Base-by-base conservation (phyloP, 2,113 vertebrate genomes). In the Brevimyrus niger region DNA sequence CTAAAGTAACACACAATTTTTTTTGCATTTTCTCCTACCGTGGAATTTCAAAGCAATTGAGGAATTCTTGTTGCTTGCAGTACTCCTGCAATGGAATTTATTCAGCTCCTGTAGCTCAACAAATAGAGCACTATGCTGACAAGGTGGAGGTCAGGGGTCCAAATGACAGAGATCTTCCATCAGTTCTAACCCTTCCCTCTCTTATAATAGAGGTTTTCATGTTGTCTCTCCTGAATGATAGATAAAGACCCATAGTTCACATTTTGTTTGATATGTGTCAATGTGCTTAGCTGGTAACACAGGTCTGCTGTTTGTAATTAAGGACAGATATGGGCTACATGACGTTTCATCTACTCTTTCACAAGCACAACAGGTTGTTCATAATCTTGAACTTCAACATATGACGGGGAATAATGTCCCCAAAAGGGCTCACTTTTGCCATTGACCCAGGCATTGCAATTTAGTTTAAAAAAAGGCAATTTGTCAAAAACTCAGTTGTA, bases 261-360 rank as follows among this genome's bases (percentile, higher is more conserved):
- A 87, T 89, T 89, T 90, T 93, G 90, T 94, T 92, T 91, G 91
- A 91, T 88, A 91, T 61, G 90, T 90, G 89, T 92, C 90, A 91
- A 88, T 84, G 88, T 89, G 88, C 88, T 89, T 87, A 90, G 46
- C 3, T 88, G 89, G 93, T 93, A 93, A 94, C 89, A 89, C 44
- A 92, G 93, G 88, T 90, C 91, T 47, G 42, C 88, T 90, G 86
- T 83, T 88, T 93, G 91, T 92, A 15, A 88, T 92, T 51, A 87
- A 90, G 65, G 90, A 89, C 80, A 88, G 92, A 87, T 90, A 89
- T 50, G 87, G 35, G 58, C 90, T 88, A 90, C 89, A 88, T 35
- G 23, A 89, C 90, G 85, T 47, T 90, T 73, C 69, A 89, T 83
- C 90, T 50, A 82, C 53, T 89, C 82, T 61, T 90, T 85, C 91